Base-by-base conservation (phyloP, 2,113 vertebrate species). In the Rhinichthys klamathensis region DNA sequence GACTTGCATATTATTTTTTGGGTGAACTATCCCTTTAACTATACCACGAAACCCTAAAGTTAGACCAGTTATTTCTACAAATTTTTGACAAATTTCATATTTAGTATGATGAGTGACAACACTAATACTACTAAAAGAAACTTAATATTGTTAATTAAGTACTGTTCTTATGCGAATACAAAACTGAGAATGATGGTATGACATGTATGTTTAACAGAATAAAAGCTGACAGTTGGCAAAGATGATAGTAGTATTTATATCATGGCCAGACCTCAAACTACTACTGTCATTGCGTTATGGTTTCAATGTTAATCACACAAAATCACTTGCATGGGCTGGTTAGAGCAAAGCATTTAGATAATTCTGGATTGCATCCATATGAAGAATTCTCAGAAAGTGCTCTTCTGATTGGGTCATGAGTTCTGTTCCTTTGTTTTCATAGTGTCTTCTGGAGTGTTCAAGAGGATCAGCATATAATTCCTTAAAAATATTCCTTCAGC, bases 341-440 rank as follows among this genome's bases (percentile, higher is more conserved):
- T 73, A 74, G 81, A 87, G 69, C 82, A 82, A 85, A 79, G 88
- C 90, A 92, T 91, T 89, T 61, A 61, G 23, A 61, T 61, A n/a
- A 60, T 41, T 25, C 76, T 23, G 30, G 54, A 79, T 25, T 60
- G 54, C 11, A 60, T 60, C 30, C 15, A 80, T 38, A 46, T 63
- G 38, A 11, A 80, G 6, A 63, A 6, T 80, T 56, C 75, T 74
- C 61, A 80, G 88, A 89, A 92, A 87, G 89, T 86, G 67, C 25
- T 72, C 65, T 86, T 65, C 44, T 84, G 70, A 82, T 63, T 80
- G 77, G 82, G 78, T 67, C 35, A 73, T 85, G 58, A 78, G 86
- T 63, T 84, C 86, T 87, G 82, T 85, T 87, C 67, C 85, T 85
- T 89, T 21, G 90, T 94, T 93, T 92, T 86, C 87, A 93, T 93